These are phyloP conservation scores for Marasmarcha lunaedactyla DNA, from an alignment of 2,888 invertebrate genomes.

Conservation along the genomic window DNA sequence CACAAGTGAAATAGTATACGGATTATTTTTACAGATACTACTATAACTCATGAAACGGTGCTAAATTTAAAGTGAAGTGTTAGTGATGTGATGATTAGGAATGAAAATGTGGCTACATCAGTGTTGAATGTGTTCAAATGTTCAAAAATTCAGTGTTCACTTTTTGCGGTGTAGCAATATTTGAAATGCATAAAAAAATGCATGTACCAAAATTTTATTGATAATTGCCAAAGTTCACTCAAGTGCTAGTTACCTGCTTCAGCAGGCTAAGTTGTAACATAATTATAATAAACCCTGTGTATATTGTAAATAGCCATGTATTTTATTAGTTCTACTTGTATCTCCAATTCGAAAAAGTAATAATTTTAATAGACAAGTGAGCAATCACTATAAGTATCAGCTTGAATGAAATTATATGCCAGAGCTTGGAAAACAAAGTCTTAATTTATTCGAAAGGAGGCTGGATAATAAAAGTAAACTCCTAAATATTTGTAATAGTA, in stretches of 20 bases:
- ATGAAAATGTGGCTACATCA: background rate
- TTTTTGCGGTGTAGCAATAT: background rate
- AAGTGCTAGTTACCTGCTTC: slow-evolving; percentile 30
- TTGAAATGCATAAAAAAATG: background rate
- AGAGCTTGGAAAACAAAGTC: background rate
- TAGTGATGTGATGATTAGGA: background rate
- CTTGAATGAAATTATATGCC: background rate
- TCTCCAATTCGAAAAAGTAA: background rate
- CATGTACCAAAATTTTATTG: slow-evolving; percentile 28
- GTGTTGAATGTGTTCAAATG: background rate
- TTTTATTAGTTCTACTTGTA: background rate
- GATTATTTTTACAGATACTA: slow-evolving; percentile 28
- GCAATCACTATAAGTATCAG: background rate
- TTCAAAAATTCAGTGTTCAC: background rate
- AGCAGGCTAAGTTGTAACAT: slow-evolving; percentile 18
- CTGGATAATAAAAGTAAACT: background rate
- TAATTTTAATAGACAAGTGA: background rate
- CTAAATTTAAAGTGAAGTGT: background rate
- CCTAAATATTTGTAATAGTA: background rate
- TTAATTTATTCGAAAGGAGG: background rate
- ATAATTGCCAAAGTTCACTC: slow-evolving; percentile 28
- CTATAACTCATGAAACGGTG: slow-evolving; percentile 15
- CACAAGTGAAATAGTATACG: slow-evolving; percentile 55
- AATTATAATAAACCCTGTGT: slow-evolving; percentile 1
- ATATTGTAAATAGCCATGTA: slow-evolving; percentile 1